These are phyloP conservation scores for Grantiella picta DNA, from an alignment of 2,113 vertebrate species.

Conservation along the genomic window DNA sequence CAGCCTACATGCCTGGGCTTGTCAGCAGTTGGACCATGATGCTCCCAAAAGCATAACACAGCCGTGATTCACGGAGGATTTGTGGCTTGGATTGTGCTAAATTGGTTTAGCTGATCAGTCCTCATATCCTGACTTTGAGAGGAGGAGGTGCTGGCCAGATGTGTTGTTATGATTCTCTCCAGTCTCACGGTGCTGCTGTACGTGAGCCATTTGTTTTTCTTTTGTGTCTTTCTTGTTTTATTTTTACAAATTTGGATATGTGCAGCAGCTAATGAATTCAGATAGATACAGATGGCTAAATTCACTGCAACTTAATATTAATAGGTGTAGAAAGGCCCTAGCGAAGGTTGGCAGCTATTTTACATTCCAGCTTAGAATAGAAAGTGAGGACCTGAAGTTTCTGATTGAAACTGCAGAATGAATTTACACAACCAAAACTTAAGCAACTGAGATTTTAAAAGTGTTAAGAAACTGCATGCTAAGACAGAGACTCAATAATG, in stretches of 20 bases:
- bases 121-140: background rate
- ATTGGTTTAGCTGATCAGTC: background rate
- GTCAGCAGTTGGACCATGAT: background rate
- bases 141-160: background rate
- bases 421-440: constrained; percentile 8
- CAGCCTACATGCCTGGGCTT: constrained; percentile 37
- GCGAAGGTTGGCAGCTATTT: background rate
- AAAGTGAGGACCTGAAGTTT: background rate
- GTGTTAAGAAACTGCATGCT: background rate
- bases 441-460: constrained; percentile 5
- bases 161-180: background rate
- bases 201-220: background rate
- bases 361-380: background rate
- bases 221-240: background rate
- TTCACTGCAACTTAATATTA: constrained; percentile 4
- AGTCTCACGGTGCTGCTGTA: background rate
- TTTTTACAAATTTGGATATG: background rate
- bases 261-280: background rate
- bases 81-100: constrained; percentile 23
- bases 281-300: background rate
- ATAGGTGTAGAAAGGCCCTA: background rate
- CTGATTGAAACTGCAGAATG: background rate
- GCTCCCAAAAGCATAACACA: background rate
- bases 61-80: constrained; percentile 26
- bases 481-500: background rate